Conservation (phyloP, 1,140 invertebrate species). For the Agrilus planipennis region DNA sequence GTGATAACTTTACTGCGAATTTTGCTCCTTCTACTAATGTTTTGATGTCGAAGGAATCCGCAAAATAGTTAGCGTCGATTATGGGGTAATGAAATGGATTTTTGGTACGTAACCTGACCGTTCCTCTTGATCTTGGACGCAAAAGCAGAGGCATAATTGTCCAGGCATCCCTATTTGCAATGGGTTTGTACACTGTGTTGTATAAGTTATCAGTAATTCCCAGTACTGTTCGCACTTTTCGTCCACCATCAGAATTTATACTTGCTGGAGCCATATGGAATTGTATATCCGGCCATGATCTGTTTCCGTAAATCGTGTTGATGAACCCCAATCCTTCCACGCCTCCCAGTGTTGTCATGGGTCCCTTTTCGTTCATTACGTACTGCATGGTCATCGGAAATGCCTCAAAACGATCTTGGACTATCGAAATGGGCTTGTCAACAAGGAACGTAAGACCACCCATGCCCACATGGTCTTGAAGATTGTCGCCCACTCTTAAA, state of each 20-base stretch:
- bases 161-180: conserved; percentile 56
- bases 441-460: conserved; percentile 69
- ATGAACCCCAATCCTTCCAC: conserved; percentile 77
- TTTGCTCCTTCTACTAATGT: conserved; percentile 72
- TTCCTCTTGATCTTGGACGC: conserved; percentile 67
- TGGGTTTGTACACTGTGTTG: conserved; percentile 61
- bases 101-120: conserved; percentile 54
- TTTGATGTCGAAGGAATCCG: conserved; percentile 61
- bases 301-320: conserved; percentile 62
- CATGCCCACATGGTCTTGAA: conserved; percentile 75
- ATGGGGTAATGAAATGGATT: conserved; percentile 77
- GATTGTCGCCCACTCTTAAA: conserved; percentile 62
- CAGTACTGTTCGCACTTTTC: conserved; percentile 62
- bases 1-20: conserved; percentile 55
- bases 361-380: conserved; percentile 59
- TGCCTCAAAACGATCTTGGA: conserved; percentile 56
- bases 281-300: conserved; percentile 70
- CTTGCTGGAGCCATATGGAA: conserved; percentile 80
- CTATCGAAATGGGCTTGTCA: conserved; percentile 63
- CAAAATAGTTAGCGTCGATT: conserved; percentile 83
- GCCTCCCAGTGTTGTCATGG: conserved; percentile 73
- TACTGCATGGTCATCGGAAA: conserved; percentile 69
- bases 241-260: conserved; percentile 66
- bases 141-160: conserved; percentile 72
- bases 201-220: conserved; percentile 74